Evolutionary conservation across 2,888 invertebrate genomes (phyloP), one percentile per base, ranked within the genome.

Genomic region (Diaphora mendica): DNA sequence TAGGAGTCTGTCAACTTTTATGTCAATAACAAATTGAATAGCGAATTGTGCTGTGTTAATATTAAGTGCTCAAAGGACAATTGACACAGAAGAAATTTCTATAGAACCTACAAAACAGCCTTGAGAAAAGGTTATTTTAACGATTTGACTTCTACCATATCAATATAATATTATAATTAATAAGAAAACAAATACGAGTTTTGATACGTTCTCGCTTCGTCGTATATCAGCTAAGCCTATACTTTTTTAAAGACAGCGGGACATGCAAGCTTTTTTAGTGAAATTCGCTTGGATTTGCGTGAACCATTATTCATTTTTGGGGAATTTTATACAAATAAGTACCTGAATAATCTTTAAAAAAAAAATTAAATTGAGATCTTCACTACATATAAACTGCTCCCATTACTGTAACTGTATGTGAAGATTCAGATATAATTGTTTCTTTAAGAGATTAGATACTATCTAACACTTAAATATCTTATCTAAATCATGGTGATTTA

Each of bases 1-100:
- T 81, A 80, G 73, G 65, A 64, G 73, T 74, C 76, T 83, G 85
- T 83, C 84, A 82, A 83, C 75, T 84, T 81, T 78, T 78, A 75
- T 85, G 83, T 82, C 84, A 85, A 85, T 85, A 85, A 80, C 79
- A 79, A 83, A 84, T 85, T 84, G 77, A 74, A 80, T 77, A 68
- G 39, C 26, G 77, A 72, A 83, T 82, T 83, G 77, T 79, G n/a
- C 68, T 74, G 67, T 11, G 65, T 70, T 82, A 76, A 76, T 80
- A 82, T 85, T 84, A 71, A 82, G 78, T 77, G 67, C 79, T 82
- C 70, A 74, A 77, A 77, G 68, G 70, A 73, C 68, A 26, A 64
- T 42, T 30, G 44, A 66, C 33, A 72, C 67, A 42, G 74, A n/a
- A 65, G 0, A 9, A 55, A 51, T 59, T 72, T 51, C 30, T 44